A percentile compares a stretch with the other conserved stretches of the same genome.
phyloP scores from a whole-genome alignment of 2,797 vertebrate species.

The Oophaga sylvatica region DNA sequence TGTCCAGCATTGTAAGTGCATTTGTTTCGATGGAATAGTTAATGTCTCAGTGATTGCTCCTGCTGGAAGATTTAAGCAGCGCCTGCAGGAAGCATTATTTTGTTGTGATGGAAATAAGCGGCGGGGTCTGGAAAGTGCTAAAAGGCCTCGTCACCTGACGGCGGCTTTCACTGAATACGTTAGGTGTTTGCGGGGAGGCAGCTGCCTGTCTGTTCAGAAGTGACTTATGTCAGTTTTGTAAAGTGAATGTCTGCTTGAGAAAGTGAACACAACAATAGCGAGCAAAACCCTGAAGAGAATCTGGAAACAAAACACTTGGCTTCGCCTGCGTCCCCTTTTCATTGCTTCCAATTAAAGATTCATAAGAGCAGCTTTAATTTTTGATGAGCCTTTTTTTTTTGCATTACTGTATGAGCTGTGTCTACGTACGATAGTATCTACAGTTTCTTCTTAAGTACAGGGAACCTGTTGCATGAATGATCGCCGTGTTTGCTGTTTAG shows the following conservation, averaged over 20 bases:
- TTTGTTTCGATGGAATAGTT: constrained; percentile 45
- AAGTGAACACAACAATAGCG: constrained; percentile 69
- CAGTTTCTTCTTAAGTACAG: constrained; percentile 72
- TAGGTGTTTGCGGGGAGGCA: constrained; percentile 71
- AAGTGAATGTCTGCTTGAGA: constrained; percentile 75
- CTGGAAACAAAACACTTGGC: constrained; percentile 76
- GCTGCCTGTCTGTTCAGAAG: constrained; percentile 72
- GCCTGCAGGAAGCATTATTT: constrained; percentile 60
- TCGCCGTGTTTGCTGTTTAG: constrained; percentile 43
- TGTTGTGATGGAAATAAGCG: constrained; percentile 67
- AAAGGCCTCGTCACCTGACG: constrained; percentile 71
- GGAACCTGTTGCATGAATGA: constrained; percentile 67
- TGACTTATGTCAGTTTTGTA: constrained; percentile 75
- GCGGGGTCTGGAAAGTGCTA: constrained; percentile 67
- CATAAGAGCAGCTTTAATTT: constrained; percentile 82
- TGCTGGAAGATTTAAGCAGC: constrained; percentile 21
- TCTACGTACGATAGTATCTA: constrained; percentile 67
- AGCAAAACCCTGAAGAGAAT: constrained; percentile 70
- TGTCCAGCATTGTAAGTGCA: background rate
- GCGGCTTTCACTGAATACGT: constrained; percentile 63
- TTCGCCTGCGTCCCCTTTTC: constrained; percentile 75
- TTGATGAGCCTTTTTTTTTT: constrained; percentile 76
- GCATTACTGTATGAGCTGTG: constrained; percentile 73
- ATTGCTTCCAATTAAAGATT: constrained; percentile 84
- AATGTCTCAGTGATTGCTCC: constrained; percentile 24